Percentiles rank a stretch among this genome's conserved stretches.
phyloP scores from a whole-genome alignment of 2,797 vertebrate genomes.

The Myotis findleyi region DNA sequence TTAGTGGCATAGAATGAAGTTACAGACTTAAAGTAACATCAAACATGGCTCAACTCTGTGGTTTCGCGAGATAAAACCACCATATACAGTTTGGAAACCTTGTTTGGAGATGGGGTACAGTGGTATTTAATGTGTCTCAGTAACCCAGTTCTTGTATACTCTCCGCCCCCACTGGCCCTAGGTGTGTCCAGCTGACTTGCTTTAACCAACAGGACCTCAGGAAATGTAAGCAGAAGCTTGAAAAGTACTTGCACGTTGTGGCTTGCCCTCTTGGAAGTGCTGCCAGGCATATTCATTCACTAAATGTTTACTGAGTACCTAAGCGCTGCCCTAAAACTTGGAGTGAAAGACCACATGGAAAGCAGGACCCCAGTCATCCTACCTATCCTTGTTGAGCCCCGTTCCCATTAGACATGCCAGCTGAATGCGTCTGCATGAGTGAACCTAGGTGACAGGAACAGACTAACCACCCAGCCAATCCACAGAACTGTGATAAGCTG shows the following conservation, averaged over 20 bases:
- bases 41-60: background rate
- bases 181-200: background rate
- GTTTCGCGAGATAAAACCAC: background rate
- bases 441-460: background rate
- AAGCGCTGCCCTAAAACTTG: background rate
- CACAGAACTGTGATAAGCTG: background rate
- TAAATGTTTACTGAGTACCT: too few relatives aligned
- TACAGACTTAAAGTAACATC: constrained; percentile 17
- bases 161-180: background rate
- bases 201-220: background rate
- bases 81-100: background rate
- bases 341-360: background rate
- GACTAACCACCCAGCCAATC: background rate
- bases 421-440: background rate
- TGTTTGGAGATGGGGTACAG: background rate
- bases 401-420: background rate
- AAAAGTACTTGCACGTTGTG: background rate
- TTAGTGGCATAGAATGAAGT: background rate
- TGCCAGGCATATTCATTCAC: background rate
- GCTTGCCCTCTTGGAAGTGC: background rate
- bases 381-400: background rate
- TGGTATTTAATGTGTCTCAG: background rate
- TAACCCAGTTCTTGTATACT: background rate
- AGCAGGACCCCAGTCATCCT: background rate
- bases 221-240: background rate